Evolutionary conservation across 2,888 invertebrate genomes (phyloP).

Genomic region (Eurytoma adleriae): DNA sequence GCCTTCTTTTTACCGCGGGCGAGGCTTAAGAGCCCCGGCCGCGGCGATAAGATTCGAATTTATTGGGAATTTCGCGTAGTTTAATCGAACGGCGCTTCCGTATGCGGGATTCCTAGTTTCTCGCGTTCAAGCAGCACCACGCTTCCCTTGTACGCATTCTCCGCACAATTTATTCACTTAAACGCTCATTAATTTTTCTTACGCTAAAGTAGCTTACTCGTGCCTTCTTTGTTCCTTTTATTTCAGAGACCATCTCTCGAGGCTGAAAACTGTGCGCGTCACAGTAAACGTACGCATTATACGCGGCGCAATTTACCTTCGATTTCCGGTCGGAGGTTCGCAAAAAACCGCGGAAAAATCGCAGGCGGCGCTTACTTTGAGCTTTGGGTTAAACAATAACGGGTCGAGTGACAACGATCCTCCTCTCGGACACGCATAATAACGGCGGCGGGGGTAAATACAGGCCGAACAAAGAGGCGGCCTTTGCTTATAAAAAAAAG

Average conservation of each 20-base stretch:
- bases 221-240: too few relatives aligned
- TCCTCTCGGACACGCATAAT: not conserved
- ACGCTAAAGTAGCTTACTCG: too few relatives aligned
- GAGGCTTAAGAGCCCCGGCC: conserved; percentile 5
- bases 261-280: too few relatives aligned
- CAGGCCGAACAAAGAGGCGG: not conserved
- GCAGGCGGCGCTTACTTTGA: not conserved
- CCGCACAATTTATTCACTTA: not conserved
- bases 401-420: conserved; percentile 21
- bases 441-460: not conserved
- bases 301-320: too few relatives aligned
- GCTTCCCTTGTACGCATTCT: not conserved
- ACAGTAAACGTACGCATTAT: too few relatives aligned
- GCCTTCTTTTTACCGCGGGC: not conserved
- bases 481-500: not conserved
- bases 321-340: too few relatives aligned
- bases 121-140: not conserved
- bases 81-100: not conserved
- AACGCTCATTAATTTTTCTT: not conserved
- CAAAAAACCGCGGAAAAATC: not conserved
- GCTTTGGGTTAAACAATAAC: not conserved
- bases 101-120: not conserved
- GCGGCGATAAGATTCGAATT: conserved; percentile 41
- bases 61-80: conserved; percentile 19
- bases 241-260: too few relatives aligned